Evolutionary conservation across 1,140 invertebrate genomes (phyloP).

Genomic region (Bombus waltoni): DNA sequence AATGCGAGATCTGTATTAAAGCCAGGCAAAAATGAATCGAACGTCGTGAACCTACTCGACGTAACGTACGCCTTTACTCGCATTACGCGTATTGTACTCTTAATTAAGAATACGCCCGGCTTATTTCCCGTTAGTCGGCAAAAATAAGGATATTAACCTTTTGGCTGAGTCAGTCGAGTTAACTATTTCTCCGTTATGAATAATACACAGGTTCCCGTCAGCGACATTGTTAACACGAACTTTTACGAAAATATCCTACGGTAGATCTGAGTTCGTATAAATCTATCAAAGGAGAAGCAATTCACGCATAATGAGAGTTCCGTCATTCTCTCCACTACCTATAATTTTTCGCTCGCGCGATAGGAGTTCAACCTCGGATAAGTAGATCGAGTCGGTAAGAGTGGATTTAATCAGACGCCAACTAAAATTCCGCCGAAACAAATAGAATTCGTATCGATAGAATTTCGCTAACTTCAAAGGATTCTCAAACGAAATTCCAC

Average conservation of each 20-base stretch:
- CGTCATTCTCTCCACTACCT: background rate
- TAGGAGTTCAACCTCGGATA: background rate
- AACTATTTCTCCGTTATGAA: background rate
- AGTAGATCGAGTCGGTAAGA: background rate
- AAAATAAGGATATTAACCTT: slow-evolving; percentile 24
- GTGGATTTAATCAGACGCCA: background rate
- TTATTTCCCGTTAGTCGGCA: slow-evolving; percentile 15
- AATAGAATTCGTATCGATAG: background rate
- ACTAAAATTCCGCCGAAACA: background rate
- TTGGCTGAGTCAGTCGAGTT: background rate
- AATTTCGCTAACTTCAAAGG: background rate
- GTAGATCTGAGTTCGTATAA: background rate
- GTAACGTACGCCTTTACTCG: background rate
- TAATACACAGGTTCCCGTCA: background rate
- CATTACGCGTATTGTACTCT: slow-evolving; percentile 22
- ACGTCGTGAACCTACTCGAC: background rate
- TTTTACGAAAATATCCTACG: background rate
- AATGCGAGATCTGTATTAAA: background rate
- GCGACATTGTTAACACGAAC: background rate
- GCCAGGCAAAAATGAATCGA: background rate
- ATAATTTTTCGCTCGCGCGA: background rate
- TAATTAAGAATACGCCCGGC: slow-evolving; percentile 16
- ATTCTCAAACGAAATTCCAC: too few relatives aligned
- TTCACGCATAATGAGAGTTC: background rate
- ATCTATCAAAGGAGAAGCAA: background rate